phyloP scores from a whole-genome alignment of 2,797 vertebrate species.

The Huso huso region DNA sequence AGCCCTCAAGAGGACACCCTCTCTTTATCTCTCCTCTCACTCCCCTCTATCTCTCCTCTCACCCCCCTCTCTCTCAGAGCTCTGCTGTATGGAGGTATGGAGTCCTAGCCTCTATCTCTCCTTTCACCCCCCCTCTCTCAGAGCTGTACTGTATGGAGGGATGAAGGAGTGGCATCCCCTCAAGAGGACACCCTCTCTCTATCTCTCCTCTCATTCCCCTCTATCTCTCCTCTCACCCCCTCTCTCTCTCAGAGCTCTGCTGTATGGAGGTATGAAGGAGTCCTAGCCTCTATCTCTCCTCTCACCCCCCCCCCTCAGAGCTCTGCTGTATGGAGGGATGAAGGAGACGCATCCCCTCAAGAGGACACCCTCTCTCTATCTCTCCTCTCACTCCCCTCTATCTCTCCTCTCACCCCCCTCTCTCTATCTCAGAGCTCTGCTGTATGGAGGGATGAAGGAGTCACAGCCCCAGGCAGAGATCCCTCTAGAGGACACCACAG shows the following conservation, averaged over 20 bases:
- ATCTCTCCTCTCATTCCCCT: too few species aligned
- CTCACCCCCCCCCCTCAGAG: slow-evolving; percentile 22
- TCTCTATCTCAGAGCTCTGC: slow-evolving; percentile 63
- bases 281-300: neutral
- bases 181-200: too few species aligned
- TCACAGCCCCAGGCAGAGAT: slow-evolving; percentile 92
- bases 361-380: too few species aligned
- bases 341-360: slow-evolving; percentile 36
- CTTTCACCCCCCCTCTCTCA: too few species aligned
- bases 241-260: too few species aligned
- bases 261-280: too few species aligned
- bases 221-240: too few species aligned
- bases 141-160: slow-evolving; percentile 43
- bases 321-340: slow-evolving; percentile 34
- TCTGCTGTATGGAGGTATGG: slow-evolving; percentile 66
- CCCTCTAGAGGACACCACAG: slow-evolving; percentile 81
- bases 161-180: slow-evolving; percentile 36
- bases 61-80: slow-evolving; percentile 39
- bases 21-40: too few species aligned
- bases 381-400: neutral
- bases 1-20: too few species aligned
- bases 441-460: slow-evolving; percentile 94
- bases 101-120: slow-evolving; percentile 38
- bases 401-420: neutral
- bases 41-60: too few species aligned